These are phyloP conservation scores for Alectura lathami DNA, from an alignment of 2,113 vertebrate species.

Conservation along the genomic window DNA sequence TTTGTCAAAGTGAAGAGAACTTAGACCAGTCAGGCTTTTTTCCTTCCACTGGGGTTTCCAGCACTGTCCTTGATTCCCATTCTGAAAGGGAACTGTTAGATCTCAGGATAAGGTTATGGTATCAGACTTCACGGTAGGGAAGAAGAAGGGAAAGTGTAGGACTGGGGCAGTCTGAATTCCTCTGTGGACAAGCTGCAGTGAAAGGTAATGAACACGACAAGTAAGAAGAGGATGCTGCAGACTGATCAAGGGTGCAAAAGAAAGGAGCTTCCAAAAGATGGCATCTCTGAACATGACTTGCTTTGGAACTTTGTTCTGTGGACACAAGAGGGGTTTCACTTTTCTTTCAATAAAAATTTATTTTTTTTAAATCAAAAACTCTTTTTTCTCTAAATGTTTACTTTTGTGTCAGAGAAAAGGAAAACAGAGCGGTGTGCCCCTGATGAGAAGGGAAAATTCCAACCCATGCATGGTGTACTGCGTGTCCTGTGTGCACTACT, in stretches of 20 bases:
- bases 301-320: background rate
- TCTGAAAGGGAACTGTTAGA: background rate
- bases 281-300: background rate
- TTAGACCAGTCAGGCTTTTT: background rate
- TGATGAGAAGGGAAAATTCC: background rate
- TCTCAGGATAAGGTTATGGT: background rate
- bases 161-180: background rate
- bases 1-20: background rate
- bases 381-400: background rate
- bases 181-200: background rate
- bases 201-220: background rate
- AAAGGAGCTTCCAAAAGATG: background rate
- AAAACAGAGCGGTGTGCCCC: background rate
- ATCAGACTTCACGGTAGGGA: background rate
- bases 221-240: background rate
- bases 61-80: accelerated
- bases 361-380: background rate
- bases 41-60: background rate
- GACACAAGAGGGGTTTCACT: accelerated
- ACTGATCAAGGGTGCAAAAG: background rate
- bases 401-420: background rate
- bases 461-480: background rate
- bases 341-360: background rate
- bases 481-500: background rate
- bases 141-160: background rate